A percentile compares a stretch with the other conserved stretches of the same genome.
Evolutionary conservation across 2,797 vertebrate species (phyloP).

Genomic region (Aeoliscus strigatus): DNA sequence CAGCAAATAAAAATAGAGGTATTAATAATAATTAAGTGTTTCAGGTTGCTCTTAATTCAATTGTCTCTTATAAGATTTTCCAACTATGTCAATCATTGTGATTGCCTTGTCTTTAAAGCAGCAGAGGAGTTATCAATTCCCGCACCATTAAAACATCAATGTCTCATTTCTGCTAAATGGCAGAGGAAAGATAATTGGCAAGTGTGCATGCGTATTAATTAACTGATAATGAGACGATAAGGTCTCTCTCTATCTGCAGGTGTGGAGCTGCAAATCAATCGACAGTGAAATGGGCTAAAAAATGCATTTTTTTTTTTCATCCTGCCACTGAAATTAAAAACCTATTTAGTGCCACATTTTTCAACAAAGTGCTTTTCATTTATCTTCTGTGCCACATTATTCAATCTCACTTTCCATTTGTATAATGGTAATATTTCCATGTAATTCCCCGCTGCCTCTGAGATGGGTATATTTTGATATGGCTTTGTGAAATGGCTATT

Average conservation of each 20-base stretch:
- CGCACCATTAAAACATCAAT: constrained; percentile 86
- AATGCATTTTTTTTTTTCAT: constrained; percentile 77
- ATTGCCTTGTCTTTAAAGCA: constrained; percentile 76
- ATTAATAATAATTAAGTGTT: constrained; percentile 56
- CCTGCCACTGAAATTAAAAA: constrained; percentile 86
- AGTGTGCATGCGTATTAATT: constrained; percentile 94
- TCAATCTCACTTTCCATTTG: constrained; percentile 84
- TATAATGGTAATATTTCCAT: constrained; percentile 84
- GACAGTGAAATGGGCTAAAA: constrained; percentile 73
- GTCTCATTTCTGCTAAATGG: constrained; percentile 83
- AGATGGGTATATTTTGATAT: constrained; percentile 76
- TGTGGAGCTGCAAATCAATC: constrained; percentile 82
- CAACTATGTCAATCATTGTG: constrained; percentile 60
- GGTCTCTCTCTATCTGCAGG: constrained; percentile 79
- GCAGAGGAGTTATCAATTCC: constrained; percentile 73
- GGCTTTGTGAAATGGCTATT: constrained; percentile 73
- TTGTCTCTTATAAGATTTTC: constrained; percentile 64
- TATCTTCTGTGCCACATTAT: constrained; percentile 83
- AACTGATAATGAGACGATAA: constrained; percentile 91
- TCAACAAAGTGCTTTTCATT: constrained; percentile 88
- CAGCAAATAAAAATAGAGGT: constrained; percentile 20
- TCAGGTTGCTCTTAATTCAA: constrained; percentile 60
- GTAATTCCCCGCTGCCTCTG: constrained; percentile 74
- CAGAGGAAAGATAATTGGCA: constrained; percentile 85
- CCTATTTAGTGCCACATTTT: constrained; percentile 82